Base-by-base conservation (phyloP, 2,113 vertebrate species). In the Smithornis capensis region DNA sequence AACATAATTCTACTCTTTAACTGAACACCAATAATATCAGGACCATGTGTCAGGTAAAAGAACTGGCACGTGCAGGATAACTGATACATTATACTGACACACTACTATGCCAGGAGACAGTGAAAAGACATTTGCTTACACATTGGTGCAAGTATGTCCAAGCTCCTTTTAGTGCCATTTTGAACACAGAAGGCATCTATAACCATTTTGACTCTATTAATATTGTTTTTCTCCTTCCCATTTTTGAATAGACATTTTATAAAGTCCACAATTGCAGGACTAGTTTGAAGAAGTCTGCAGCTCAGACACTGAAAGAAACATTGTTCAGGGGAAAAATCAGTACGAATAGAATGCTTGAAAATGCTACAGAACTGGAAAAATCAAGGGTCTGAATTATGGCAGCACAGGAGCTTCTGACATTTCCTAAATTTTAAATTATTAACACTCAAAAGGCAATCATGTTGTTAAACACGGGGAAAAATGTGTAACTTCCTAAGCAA, bases 101-200 rank as follows among this genome's bases (percentile, higher is more conserved):
- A 47, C 14, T 33, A 19, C 29, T 59, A 47, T 69, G 21, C 69
- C 33, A 57, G 37, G 49, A 90, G 19, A 59, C 21, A 55, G 8
- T 35, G 67, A 38, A 53, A 50, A 9, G 16, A 27, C 11, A 44
- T 84, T 28, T 82, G 6, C 19, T 60, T 71, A 52, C 3, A 71
- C 0, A 0, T 12, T 44, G 8, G 14, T 67, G 14, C 35, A 83
- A 90, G 10, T 12, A 70, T 11, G 12, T 38, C 23, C 38, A 74
- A 52, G 29, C 12, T 65, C 31, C 17, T 70, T 93, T 64, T 42
- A 23, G 24, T 33, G 33, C 2, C 35, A 60, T 47, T 92, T 57
- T 81, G 77, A 92, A 62, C 0, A 3, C 10, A 59, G 31, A 74
- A 65, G 9, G 25, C 68, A 25, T n/a, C 19, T 33, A 75, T 33